A percentile compares a stretch with the other conserved stretches of the same genome.
phyloP scores from a whole-genome alignment of 2,888 invertebrate species.

The Pelosia muscerda region DNA sequence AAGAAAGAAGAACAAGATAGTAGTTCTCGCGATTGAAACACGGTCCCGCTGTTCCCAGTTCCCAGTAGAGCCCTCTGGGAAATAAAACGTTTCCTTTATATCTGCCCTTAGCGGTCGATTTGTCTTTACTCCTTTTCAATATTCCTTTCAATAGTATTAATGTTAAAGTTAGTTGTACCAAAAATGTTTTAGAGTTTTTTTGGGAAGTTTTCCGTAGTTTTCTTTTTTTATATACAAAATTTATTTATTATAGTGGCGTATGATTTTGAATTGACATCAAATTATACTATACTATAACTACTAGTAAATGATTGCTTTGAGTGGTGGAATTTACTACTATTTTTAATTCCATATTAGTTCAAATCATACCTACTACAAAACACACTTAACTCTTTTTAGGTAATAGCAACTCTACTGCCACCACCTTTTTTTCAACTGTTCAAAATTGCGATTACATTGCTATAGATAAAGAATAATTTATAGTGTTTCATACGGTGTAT shows the following conservation, averaged over 20 bases:
- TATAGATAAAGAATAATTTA: no score
- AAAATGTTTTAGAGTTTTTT: not conserved
- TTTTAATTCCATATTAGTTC: no score
- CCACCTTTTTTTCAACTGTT: no score
- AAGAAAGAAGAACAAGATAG: constrained; percentile 31
- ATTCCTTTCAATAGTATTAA: not conserved
- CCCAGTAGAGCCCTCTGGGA: constrained; percentile 36
- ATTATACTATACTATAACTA: no score
- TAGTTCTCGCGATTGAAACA: constrained; percentile 33
- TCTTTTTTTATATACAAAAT: not conserved
- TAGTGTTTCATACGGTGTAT: no score
- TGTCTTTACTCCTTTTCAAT: constrained; percentile 24
- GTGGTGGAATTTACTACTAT: no score
- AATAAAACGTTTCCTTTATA: constrained; percentile 31
- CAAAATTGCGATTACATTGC: no score
- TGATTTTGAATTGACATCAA: no score
- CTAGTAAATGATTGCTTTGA: no score
- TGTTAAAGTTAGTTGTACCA: not conserved
- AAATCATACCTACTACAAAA: no score
- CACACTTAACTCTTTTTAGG: no score
- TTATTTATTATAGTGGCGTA: not conserved
- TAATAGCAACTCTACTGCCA: no score
- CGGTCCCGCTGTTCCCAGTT: constrained; percentile 27
- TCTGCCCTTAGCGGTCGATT: constrained; percentile 38
- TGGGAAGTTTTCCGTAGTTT: not conserved